Conservation (phyloP, 2,888 invertebrate genomes). For the Spisula subtruncata region DNA sequence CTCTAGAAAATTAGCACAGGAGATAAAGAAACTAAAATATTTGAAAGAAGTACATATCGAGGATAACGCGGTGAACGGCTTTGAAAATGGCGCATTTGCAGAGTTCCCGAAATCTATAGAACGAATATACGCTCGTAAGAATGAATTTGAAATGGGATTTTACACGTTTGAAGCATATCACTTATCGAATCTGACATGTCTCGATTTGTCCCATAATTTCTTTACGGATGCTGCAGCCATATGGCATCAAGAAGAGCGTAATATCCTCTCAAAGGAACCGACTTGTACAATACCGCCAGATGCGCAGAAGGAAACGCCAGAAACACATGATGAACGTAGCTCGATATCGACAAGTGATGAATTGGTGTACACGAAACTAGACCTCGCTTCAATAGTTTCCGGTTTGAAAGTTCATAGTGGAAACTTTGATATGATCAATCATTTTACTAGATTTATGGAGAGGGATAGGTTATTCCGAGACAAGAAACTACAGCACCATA, state of each 20-base stretch:
- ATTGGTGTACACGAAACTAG: neutral
- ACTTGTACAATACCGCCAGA: neutral
- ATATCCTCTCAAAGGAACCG: neutral
- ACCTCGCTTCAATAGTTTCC: neutral
- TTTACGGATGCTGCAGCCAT: slow-evolving; percentile 35
- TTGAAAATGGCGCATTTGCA: neutral
- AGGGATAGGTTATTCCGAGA: neutral
- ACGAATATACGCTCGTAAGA: slow-evolving; percentile 35
- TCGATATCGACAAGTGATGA: neutral
- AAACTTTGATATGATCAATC: neutral
- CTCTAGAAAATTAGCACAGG: neutral
- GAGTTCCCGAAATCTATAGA: slow-evolving; percentile 32
- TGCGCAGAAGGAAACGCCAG: neutral
- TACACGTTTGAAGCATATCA: slow-evolving; percentile 36
- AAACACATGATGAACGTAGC: neutral
- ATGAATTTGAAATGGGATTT: slow-evolving; percentile 46
- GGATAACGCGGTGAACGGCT: slow-evolving; percentile 29
- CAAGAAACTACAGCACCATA: neutral
- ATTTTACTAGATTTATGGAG: neutral
- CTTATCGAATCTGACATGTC: slow-evolving; percentile 4
- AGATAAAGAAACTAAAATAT: neutral
- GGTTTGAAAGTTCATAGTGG: neutral
- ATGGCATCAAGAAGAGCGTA: neutral
- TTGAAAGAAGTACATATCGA: slow-evolving; percentile 50
- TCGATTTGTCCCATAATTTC: slow-evolving; percentile 52